Evolutionary conservation across 2,113 vertebrate genomes (phyloP).

Genomic region (Callaeas wilsoni): DNA sequence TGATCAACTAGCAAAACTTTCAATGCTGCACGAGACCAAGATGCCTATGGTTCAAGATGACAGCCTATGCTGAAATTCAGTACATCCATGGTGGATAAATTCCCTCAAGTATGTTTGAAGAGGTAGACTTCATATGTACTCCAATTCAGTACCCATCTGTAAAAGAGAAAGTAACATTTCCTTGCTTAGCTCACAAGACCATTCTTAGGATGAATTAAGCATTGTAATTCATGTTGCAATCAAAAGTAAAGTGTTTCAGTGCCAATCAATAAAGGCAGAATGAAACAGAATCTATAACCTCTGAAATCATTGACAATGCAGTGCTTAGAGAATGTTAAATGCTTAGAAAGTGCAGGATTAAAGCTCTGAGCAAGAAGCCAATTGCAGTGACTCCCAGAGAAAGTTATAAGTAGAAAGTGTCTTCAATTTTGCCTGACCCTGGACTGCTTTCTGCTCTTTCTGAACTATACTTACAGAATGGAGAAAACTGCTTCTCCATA

Average conservation of each 20-base stretch:
- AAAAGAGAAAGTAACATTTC: not conserved
- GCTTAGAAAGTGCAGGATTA: not conserved
- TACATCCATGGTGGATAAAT: fast-evolving
- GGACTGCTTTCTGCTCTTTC: not conserved
- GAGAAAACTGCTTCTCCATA: not conserved
- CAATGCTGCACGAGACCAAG: not conserved
- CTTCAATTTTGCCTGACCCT: not conserved
- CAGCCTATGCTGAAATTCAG: not conserved
- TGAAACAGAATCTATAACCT: not conserved
- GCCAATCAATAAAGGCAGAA: slow-evolving; percentile 3
- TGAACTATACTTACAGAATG: not conserved
- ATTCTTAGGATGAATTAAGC: not conserved
- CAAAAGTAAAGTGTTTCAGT: slow-evolving; percentile 22
- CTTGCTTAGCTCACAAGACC: not conserved
- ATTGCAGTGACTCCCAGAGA: not conserved
- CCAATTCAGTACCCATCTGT: not conserved
- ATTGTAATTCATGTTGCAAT: slow-evolving; percentile 5
- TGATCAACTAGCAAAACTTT: not conserved
- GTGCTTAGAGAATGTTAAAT: not conserved
- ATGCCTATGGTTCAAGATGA: not conserved
- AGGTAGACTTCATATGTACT: not conserved
- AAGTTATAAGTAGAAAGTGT: not conserved
- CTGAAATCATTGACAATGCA: not conserved
- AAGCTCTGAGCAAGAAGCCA: not conserved
- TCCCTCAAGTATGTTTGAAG: not conserved